Evolutionary conservation across 1,140 invertebrate genomes (phyloP).

Genomic region (Brachystomella parvula): DNA sequence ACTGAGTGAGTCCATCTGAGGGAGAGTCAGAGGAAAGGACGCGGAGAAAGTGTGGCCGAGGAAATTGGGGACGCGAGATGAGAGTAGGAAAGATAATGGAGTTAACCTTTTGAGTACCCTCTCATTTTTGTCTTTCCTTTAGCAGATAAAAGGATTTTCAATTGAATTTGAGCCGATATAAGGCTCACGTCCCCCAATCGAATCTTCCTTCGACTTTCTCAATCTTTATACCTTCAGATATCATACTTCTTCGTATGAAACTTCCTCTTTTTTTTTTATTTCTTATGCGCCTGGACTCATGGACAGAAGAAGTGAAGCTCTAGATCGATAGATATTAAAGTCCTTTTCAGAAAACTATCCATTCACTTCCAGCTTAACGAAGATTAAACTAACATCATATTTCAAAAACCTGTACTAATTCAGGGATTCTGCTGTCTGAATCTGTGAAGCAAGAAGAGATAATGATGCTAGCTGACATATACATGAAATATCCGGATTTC

Average conservation of each 20-base stretch:
- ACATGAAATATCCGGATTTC: too few species aligned
- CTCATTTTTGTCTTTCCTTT: neutral
- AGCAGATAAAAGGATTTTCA: neutral
- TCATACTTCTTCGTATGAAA: neutral
- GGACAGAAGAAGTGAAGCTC: neutral
- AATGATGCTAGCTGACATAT: too few species aligned
- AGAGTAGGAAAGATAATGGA: neutral
- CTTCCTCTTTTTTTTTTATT: neutral
- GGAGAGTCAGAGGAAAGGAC: too few species aligned
- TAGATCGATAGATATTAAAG: neutral
- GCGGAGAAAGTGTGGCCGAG: neutral
- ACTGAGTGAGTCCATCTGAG: too few species aligned
- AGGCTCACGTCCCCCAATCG: neutral
- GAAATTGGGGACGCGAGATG: neutral
- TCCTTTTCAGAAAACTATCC: neutral
- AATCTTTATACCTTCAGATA: too few species aligned
- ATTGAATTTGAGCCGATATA: neutral
- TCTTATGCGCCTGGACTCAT: too few species aligned
- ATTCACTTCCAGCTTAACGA: too few species aligned
- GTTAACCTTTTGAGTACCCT: constrained; percentile 2
- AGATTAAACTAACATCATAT: too few species aligned
- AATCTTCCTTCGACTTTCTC: neutral
- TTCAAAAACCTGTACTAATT: too few species aligned
- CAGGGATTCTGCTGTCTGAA: too few species aligned
- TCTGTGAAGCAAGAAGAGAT: too few species aligned